Evolutionary conservation across 2,888 invertebrate genomes (phyloP).

Genomic region (Diplazon laetatorius): DNA sequence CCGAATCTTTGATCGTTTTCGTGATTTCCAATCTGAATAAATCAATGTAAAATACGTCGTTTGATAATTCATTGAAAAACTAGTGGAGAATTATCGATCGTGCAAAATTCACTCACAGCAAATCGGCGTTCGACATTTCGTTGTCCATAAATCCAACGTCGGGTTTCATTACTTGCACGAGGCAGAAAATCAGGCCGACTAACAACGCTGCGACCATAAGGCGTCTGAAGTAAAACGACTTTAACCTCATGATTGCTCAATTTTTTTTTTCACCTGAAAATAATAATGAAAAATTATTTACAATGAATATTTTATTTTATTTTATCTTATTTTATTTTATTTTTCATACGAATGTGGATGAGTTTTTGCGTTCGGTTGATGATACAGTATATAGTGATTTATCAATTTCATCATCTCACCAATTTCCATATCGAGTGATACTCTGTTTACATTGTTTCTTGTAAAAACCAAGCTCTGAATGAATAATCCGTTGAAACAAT

Average conservation of each 20-base stretch:
- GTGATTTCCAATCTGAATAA: slow-evolving; percentile 76
- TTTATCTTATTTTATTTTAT: slow-evolving; percentile 9
- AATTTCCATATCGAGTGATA: too few relatives aligned
- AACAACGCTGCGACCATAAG: slow-evolving; percentile 67
- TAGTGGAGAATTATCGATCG: background rate
- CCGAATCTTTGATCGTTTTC: slow-evolving; percentile 76
- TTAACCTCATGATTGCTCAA: slow-evolving; percentile 73
- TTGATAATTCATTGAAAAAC: background rate
- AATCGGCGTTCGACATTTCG: slow-evolving; percentile 73
- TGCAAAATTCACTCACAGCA: slow-evolving; percentile 73
- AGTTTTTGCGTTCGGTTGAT: too few relatives aligned
- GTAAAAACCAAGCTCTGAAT: too few relatives aligned
- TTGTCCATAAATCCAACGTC: slow-evolving; percentile 69
- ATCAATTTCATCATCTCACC: too few relatives aligned
- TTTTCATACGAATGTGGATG: background rate
- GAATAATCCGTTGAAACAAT: too few relatives aligned
- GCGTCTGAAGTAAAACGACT: slow-evolving; percentile 73
- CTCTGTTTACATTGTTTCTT: too few relatives aligned
- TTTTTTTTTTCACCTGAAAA: slow-evolving; percentile 50
- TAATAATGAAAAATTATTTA: slow-evolving; percentile 11
- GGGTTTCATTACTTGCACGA: slow-evolving; percentile 72
- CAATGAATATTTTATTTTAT: too few relatives aligned
- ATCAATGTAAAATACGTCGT: background rate
- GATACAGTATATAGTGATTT: too few relatives aligned
- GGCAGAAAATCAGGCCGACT: slow-evolving; percentile 70